phyloP scores from a whole-genome alignment of 2,888 invertebrate genomes.

The Dicyrtomina minuta region DNA sequence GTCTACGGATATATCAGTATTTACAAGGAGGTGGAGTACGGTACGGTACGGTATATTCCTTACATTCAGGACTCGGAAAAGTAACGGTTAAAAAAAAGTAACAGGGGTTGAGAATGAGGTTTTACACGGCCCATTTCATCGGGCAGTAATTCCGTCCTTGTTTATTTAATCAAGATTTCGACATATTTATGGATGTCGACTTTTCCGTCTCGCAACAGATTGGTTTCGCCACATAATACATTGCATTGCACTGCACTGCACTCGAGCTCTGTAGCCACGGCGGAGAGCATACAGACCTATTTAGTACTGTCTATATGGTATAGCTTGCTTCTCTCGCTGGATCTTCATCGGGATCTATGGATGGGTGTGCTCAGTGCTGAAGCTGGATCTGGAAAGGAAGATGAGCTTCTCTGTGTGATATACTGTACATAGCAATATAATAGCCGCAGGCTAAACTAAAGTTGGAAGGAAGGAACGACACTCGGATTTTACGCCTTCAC shows the following conservation, averaged over 20 bases:
- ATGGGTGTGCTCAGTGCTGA: too few species aligned
- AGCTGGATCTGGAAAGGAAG: too few species aligned
- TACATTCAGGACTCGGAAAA: constrained; percentile 17
- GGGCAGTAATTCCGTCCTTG: constrained; percentile 53
- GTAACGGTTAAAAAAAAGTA: constrained; percentile 36
- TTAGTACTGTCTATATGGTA: not conserved
- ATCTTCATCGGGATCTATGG: too few species aligned
- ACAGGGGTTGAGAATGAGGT: constrained; percentile 46
- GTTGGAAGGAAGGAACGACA: too few species aligned
- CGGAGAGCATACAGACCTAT: not conserved
- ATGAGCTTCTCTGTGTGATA: too few species aligned
- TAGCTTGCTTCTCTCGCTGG: too few species aligned
- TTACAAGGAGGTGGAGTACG: too few species aligned
- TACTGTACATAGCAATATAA: too few species aligned
- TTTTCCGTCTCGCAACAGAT: constrained; percentile 50
- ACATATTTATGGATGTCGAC: constrained; percentile 52
- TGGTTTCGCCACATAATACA: constrained; percentile 47
- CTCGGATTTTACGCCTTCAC: too few species aligned
- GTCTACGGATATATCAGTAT: too few species aligned
- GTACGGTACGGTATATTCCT: too few species aligned
- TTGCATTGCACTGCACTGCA: constrained; percentile 24
- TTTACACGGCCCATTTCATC: constrained; percentile 54
- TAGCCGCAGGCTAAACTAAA: too few species aligned
- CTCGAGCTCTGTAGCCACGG: not conserved
- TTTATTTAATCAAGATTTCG: constrained; percentile 54